Base-by-base conservation (phyloP, 2,888 invertebrate species). In the Tanypteryx hageni region DNA sequence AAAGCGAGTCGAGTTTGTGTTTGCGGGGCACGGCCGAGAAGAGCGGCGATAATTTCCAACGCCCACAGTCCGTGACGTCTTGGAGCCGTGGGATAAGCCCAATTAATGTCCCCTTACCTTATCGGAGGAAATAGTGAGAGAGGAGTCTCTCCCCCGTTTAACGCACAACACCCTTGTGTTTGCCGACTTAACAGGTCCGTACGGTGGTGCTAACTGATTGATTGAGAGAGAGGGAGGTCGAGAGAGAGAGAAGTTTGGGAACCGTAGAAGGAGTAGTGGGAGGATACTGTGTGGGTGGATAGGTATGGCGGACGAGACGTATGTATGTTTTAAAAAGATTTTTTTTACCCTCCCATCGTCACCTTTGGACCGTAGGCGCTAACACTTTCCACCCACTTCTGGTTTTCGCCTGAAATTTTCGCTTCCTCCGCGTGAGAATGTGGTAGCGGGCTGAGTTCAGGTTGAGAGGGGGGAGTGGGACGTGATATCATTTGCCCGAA, bases 171-270 rank as follows among this genome's bases (percentile, higher is more conserved):
- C 68, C 68, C 76, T 76, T 76, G 11, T 76, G 27, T 76, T 76
- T 76, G 76, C 76, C 68, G 68, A 68, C 68, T 68, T 68, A 68
- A 86, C 86, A 86, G 61, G 61, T 31, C 64, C 61, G 89, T 44
- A 86, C 61, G 86, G 31, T 31, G 89, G 89, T 89, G 89, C 64
- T 89, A 68, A 89, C 64, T 89, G 89, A 89, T 86, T 86, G 86
- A 86, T 86, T 86, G 86, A 86, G 61, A 31, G 83, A 57, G 44
- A 44, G n/a, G n/a, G n/a, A n/a, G 18, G 68, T 22, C 18, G 68
- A n/a, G 68, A 68, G 68, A n/a, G 68, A 68, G 18, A 18, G n/a
- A 64, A 44, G 44, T 44, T 44, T 44, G 44, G 44, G 44, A 44
- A 44, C 44, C 44, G 44, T 44, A 44, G 44, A 44, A 44, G 44